Percentiles rank a stretch among this genome's conserved stretches.
phyloP scores from a whole-genome alignment of 2,888 invertebrate genomes.

The Rapana venosa region DNA sequence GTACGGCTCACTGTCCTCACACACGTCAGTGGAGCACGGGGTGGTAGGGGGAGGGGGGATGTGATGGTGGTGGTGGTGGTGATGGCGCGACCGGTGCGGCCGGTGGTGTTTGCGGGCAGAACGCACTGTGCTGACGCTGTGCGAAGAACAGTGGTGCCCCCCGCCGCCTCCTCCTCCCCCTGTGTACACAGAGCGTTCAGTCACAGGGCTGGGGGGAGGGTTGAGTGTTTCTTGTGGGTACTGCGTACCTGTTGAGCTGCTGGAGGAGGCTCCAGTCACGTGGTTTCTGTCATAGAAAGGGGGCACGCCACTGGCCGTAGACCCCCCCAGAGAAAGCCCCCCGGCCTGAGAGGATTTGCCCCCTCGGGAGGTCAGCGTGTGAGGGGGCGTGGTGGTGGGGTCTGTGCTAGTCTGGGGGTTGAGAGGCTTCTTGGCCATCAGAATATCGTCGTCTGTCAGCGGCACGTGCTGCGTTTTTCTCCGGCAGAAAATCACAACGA shows the following conservation, averaged over 20 bases:
- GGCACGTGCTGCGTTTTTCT: conserved; percentile 64
- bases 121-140: conserved; percentile 72
- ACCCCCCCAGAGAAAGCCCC: conserved; percentile 67
- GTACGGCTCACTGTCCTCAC: conserved; percentile 83
- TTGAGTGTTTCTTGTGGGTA: conserved; percentile 89
- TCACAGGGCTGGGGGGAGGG: conserved; percentile 93
- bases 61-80: conserved; percentile 60
- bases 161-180: conserved; percentile 56
- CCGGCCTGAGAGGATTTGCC: conserved; percentile 68
- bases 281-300: conserved; percentile 82
- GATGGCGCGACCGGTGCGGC: conserved; percentile 83
- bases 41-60: conserved; percentile 92
- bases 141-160: conserved; percentile 68
- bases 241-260: conserved; percentile 83
- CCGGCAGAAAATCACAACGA: conserved; percentile 75
- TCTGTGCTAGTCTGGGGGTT: conserved; percentile 55
- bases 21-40: conserved; percentile 95
- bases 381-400: conserved; percentile 56
- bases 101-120: conserved; percentile 85
- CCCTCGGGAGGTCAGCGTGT: conserved; percentile 65
- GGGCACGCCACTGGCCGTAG: conserved; percentile 55
- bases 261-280: conserved; percentile 86
- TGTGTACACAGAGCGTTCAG: conserved; percentile 77
- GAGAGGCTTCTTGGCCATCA: conserved; percentile 70
- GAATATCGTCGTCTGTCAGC: conserved; percentile 64